phyloP scores from a whole-genome alignment of 2,888 invertebrate genomes.

The Acholoe squamosa region DNA sequence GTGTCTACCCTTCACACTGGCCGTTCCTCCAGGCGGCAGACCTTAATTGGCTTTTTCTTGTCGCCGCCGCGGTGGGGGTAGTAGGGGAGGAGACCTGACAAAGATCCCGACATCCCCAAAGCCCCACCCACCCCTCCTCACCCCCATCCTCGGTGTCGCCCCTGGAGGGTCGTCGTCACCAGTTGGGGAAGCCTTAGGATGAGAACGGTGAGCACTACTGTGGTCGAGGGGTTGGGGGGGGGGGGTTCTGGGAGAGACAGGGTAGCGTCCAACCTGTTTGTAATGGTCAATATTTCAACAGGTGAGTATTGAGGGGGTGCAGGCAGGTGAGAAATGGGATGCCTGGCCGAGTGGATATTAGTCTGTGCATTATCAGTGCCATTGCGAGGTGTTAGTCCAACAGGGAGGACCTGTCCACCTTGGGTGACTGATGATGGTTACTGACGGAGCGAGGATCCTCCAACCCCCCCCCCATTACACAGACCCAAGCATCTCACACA shows the following conservation, averaged over 20 bases:
- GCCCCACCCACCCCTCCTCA: no score
- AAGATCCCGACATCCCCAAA: constrained; percentile 14
- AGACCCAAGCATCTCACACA: no score
- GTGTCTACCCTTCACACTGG: neutral
- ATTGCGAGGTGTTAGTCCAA: neutral
- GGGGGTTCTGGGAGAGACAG: neutral
- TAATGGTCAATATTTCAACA: constrained; percentile 59
- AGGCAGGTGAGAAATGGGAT: constrained; percentile 45
- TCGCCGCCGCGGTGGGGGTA: neutral
- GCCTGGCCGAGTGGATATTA: constrained; percentile 45
- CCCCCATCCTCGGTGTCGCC: no score
- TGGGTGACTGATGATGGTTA: neutral
- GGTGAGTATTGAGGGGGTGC: constrained; percentile 42
- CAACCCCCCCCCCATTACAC: neutral
- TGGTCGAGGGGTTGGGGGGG: neutral
- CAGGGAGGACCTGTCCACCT: constrained; percentile 1
- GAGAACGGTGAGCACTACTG: neutral
- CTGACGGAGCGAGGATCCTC: neutral
- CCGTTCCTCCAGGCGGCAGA: neutral
- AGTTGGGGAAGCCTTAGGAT: neutral
- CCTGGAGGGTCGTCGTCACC: no score
- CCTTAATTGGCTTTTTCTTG: constrained; percentile 49
- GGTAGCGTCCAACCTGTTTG: neutral
- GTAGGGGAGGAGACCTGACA: neutral
- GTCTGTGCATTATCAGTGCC: constrained; percentile 7